A percentile compares a stretch with the other conserved stretches of the same genome.
Conservation (phyloP, 1,140 invertebrate species). For the Homarus americanus region DNA sequence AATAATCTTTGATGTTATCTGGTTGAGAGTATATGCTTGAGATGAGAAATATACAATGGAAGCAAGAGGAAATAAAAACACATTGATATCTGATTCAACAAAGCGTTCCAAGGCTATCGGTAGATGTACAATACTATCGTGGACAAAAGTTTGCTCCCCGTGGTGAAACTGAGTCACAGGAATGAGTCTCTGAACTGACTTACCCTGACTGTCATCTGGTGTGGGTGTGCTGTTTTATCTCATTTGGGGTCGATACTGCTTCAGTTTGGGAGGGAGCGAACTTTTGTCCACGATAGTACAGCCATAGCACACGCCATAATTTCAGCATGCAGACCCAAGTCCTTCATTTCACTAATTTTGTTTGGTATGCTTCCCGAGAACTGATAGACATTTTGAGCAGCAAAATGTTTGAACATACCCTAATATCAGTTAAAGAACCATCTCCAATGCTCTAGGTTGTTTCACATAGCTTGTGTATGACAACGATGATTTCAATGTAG, state of each 20-base stretch:
- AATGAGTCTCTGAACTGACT: too few species aligned
- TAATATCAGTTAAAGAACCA: conserved; percentile 4
- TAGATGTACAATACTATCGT: too few species aligned
- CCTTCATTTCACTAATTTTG: conserved; percentile 24
- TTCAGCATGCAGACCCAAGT: too few species aligned
- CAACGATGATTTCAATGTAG: not conserved
- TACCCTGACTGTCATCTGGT: not conserved
- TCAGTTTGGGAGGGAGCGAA: too few species aligned
- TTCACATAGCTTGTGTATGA: conserved; percentile 32
- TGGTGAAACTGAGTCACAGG: too few species aligned
- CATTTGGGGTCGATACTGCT: too few species aligned
- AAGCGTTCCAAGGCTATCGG: not conserved
- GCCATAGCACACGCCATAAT: too few species aligned
- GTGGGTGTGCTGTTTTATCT: not conserved
- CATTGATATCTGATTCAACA: conserved; percentile 13
- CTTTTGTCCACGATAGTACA: too few species aligned
- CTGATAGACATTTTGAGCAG: conserved; percentile 42
- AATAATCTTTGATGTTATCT: not conserved
- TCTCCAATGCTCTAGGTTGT: not conserved
- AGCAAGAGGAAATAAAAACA: not conserved
- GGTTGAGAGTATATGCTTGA: not conserved
- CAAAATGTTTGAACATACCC: conserved; percentile 3
- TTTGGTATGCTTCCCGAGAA: conserved; percentile 16
- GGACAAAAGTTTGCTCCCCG: too few species aligned
- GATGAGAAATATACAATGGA: conserved; percentile 4